phyloP scores from a whole-genome alignment of 2,888 invertebrate species.

The Caenorhabditis plicata region DNA sequence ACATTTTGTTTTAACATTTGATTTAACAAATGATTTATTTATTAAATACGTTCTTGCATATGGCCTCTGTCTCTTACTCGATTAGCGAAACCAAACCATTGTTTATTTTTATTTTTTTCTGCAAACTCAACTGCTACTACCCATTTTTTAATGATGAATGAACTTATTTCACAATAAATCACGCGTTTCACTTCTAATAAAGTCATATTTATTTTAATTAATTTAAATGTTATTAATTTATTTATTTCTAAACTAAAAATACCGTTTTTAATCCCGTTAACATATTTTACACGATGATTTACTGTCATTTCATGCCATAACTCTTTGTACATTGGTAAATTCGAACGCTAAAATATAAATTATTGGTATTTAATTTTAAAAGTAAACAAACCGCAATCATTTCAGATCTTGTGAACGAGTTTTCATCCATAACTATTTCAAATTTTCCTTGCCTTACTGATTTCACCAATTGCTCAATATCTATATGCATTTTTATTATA shows the following conservation, averaged over 20 bases:
- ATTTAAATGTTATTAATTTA: neutral
- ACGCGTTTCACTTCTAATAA: too few species aligned
- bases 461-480: constrained; percentile 45
- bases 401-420: constrained; percentile 43
- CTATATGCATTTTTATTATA: constrained; percentile 19
- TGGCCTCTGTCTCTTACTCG: too few species aligned
- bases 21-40: too few species aligned
- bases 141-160: too few species aligned
- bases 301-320: constrained; percentile 53
- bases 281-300: constrained; percentile 48
- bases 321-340: constrained; percentile 34
- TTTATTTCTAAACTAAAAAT: neutral
- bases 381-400: constrained; percentile 46
- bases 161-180: too few species aligned
- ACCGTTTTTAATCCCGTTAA: constrained; percentile 43
- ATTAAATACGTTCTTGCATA: too few species aligned
- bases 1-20: too few species aligned
- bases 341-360: constrained; percentile 34
- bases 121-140: too few species aligned
- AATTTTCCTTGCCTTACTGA: constrained; percentile 44
- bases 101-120: too few species aligned
- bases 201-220: neutral
- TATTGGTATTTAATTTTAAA: neutral
- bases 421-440: constrained; percentile 51
- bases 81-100: too few species aligned